Evolutionary conservation across 2,888 invertebrate species (phyloP).

Genomic region (Brachypalpus laphriformis): DNA sequence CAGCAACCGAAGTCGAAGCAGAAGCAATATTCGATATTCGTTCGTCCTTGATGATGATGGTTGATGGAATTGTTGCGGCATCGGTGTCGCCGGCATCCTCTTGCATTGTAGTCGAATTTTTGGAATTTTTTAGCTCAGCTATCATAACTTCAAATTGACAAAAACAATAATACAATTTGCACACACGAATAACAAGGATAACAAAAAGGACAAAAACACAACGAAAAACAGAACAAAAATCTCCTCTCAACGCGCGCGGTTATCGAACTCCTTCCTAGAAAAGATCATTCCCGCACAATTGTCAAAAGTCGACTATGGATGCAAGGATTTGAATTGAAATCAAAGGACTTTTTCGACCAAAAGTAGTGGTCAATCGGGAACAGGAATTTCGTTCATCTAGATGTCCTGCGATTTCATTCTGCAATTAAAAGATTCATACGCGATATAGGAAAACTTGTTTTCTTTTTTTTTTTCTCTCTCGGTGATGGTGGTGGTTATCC

Average conservation of each 20-base stretch:
- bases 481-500: constrained; percentile 13
- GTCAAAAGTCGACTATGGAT: constrained; percentile 72
- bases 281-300: constrained; percentile 73
- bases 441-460: constrained; percentile 55
- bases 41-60: constrained; percentile 57
- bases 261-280: constrained; percentile 44
- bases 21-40: constrained; percentile 58
- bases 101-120: constrained; percentile 68
- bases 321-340: constrained; percentile 48
- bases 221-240: constrained; percentile 47
- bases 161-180: constrained; percentile 49
- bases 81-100: constrained; percentile 66
- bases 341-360: constrained; percentile 47
- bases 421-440: constrained; percentile 38
- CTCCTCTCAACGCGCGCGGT: constrained; percentile 62
- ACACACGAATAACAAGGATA: constrained; percentile 48
- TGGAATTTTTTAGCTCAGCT: constrained; percentile 70
- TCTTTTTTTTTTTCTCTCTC: constrained; percentile 13
- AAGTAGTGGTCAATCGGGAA: constrained; percentile 50
- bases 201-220: constrained; percentile 31
- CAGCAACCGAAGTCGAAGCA: constrained; percentile 3
- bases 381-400: constrained; percentile 43
- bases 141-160: constrained; percentile 61
- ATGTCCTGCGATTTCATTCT: constrained; percentile 60
- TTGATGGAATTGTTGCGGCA: constrained; percentile 58